Base-by-base conservation (phyloP, 2,888 invertebrate species). In the Hylaea fasciaria region DNA sequence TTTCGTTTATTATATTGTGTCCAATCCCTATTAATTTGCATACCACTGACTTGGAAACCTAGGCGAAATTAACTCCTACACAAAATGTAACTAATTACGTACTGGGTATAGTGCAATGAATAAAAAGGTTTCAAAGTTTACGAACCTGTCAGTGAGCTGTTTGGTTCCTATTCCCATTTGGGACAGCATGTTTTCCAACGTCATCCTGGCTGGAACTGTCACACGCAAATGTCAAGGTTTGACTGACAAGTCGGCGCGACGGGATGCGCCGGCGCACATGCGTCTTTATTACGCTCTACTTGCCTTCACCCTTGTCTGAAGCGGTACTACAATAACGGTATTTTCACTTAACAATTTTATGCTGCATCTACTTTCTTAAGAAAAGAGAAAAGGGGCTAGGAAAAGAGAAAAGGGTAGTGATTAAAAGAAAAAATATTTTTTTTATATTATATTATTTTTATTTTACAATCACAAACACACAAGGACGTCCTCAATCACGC, bases 401-500 rank as follows among this genome's bases (percentile, higher is more conserved):
- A 28, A 44, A 17, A 44, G 43, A 41, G 32, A 49, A 43, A 47
- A 44, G 40, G 43, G 9, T 3, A 57, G 68, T 59, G 2, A 22
- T 22, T 2, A 16, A 51, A 66, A 73, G 68, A 60, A 65, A 52
- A 68, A 60, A 48, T 62, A 68, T 71, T 69, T 47, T 60, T 57
- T 62, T 71, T 67, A 73, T 76, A 22, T 22, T 69, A 35, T 74
- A n/a, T 77, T 74, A 78, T 80, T 81, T 87, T 87, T 87, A 87
- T 83, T 89, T 85, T 82, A 87, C 86, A 86, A 85, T 84, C 87
- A 88, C 91, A 91, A 82, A 70, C 91, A 91, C 80, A 83, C 92
- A 90, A 91, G 92, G 92, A 92, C 92, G 92, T 92, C 92, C 92
- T 87, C 91, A 92, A 79, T 78, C 91, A 91, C 75, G 75, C 91